Base-by-base conservation (phyloP, 2,797 vertebrate genomes). In the Spondyliosoma cantharus region DNA sequence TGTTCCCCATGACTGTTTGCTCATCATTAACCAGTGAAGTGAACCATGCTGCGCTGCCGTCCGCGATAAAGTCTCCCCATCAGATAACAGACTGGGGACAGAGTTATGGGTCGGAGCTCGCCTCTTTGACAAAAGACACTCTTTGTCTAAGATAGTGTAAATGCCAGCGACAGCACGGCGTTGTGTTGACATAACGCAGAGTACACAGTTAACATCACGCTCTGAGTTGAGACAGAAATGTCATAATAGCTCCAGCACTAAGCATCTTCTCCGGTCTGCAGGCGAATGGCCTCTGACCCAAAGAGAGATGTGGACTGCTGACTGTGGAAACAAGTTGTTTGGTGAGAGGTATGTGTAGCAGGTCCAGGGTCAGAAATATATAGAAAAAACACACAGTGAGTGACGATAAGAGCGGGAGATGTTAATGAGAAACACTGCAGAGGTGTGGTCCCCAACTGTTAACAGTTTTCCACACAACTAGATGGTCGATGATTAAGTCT, bases 181-280 rank as follows among this genome's bases (percentile, higher is more conserved):
- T 27, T 19, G 3, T 91, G 67, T 90, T 93, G 91, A 92, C 85
- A 84, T 9, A 68, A 72, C 49, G 2, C 82, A 74, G 77, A 84
- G 77, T 54, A 89, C 90, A 91, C 89, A 84, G 84, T 83, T 72
- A 54, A 81, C 42, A 0, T 65, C 27, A 13, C 5, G 22, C 43
- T 52, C 22, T n/a, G 67, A 5, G 74, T 72, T 62, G 72, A 77
- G 79, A 86, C 84, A 81, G 80, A 75, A 80, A 83, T 78, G 78
- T 80, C 82, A 78, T 63, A 86, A 89, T 83, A 82, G 27, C 62
- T 75, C 32, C 25, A n/a, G 24, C 56, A 4, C 61, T 56, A 53
- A 81, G 76, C 79, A 16, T 62, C 71, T 42, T 57, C 48, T 57
- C 29, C 65, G n/a, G 22, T 58, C 60, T 71, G 53, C 49, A 46